phyloP scores from a whole-genome alignment of 2,888 invertebrate species.

The Slavum lentiscoides region DNA sequence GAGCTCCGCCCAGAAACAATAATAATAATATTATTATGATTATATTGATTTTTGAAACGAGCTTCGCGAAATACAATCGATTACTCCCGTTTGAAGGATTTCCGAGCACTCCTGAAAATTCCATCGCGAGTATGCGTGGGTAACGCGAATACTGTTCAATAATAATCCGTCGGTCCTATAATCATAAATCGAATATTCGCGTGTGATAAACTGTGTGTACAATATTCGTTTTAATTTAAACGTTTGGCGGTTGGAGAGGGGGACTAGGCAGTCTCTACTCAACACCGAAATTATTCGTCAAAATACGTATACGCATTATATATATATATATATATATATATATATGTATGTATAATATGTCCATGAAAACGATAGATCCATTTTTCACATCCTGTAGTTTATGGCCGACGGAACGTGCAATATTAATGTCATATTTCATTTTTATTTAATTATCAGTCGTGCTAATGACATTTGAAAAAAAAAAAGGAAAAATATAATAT shows the following conservation, averaged over 20 bases:
- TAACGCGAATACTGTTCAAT: background rate
- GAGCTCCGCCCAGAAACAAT: no score
- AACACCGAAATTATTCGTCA: background rate
- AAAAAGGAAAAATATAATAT: background rate
- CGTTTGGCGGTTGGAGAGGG: no score
- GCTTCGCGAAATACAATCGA: no score
- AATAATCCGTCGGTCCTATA: background rate
- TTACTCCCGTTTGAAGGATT: no score
- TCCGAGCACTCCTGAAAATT: no score
- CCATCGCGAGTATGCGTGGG: no score
- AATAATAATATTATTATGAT: no score
- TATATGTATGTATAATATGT: background rate
- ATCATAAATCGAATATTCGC: background rate
- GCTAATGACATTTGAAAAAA: slow-evolving; percentile 15
- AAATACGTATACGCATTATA: background rate
- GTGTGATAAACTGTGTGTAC: background rate
- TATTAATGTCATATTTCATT: slow-evolving; percentile 21
- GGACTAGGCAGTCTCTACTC: background rate
- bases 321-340: background rate
- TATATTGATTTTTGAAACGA: no score
- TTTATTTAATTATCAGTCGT: background rate
- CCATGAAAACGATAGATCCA: background rate
- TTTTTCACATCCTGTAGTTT: slow-evolving; percentile 16
- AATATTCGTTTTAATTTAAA: background rate
- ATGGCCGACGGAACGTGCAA: slow-evolving; percentile 3